These are phyloP conservation scores for Diabrotica balteata DNA, from an alignment of 2,888 invertebrate species.

Conservation along the genomic window DNA sequence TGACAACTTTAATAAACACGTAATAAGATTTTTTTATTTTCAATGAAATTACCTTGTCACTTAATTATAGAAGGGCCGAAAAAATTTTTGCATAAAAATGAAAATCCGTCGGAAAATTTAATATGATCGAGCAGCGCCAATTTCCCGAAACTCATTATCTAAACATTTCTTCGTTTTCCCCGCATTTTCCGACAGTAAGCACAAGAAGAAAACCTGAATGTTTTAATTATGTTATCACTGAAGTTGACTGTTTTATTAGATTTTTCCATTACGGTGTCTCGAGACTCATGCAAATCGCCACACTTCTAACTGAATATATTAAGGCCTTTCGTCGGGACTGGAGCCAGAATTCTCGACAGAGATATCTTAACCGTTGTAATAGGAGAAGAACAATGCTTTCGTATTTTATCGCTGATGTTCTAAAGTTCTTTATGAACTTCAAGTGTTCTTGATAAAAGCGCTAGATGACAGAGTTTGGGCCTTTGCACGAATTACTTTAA, in stretches of 20 bases:
- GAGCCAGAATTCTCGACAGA: slow-evolving; percentile 20
- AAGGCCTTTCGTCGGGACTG: slow-evolving; percentile 9
- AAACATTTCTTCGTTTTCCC: slow-evolving; percentile 20
- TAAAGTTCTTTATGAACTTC: slow-evolving; percentile 9
- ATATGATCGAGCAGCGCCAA: slow-evolving; percentile 15
- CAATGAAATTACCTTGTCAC: too few species aligned
- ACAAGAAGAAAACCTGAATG: slow-evolving; percentile 25
- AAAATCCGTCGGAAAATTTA: slow-evolving; percentile 5
- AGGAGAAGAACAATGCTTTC: slow-evolving; percentile 19
- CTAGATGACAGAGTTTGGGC: not conserved
- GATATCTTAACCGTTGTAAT: slow-evolving; percentile 25
- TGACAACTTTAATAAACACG: too few species aligned
- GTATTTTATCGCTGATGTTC: slow-evolving; percentile 21
- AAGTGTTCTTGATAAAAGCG: not conserved
- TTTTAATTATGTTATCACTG: slow-evolving; percentile 33
- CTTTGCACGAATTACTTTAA: too few species aligned
- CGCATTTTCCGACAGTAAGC: slow-evolving; percentile 18
- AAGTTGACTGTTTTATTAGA: slow-evolving; percentile 33
- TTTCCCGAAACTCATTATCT: slow-evolving; percentile 21
- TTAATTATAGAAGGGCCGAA: too few species aligned
- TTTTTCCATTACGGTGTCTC: slow-evolving; percentile 34
- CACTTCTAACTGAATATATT: slow-evolving; percentile 35
- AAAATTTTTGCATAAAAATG: too few species aligned
- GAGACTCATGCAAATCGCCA: slow-evolving; percentile 34
- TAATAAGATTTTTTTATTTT: too few species aligned